Percentiles rank a stretch among this genome's conserved stretches.
Conservation (phyloP, 2,797 vertebrate genomes). For the Sebastes minor region DNA sequence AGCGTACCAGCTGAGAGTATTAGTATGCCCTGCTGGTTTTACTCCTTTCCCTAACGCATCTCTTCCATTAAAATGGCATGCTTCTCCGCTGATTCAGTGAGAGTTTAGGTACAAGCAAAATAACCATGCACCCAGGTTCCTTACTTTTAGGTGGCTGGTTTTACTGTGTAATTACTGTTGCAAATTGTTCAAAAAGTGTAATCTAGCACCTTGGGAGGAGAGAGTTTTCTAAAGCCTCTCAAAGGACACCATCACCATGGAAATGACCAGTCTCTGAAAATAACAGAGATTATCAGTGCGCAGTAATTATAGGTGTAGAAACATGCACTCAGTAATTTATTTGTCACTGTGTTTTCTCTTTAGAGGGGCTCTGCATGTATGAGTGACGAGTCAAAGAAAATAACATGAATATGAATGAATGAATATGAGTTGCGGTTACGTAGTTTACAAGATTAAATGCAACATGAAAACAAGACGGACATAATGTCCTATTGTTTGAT, state of each 20-base stretch:
- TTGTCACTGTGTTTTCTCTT: constrained; percentile 15
- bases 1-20: constrained; percentile 12
- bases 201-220: constrained; percentile 42
- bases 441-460: background rate
- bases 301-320: constrained; percentile 51
- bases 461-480: background rate
- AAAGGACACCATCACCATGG: constrained; percentile 64
- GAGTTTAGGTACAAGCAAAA: background rate
- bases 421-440: background rate
- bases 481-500: background rate
- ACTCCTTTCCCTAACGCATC: background rate
- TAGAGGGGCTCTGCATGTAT: background rate
- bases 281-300: constrained; percentile 36
- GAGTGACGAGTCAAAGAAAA: background rate
- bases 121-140: background rate
- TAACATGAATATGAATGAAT: background rate
- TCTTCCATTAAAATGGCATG: background rate
- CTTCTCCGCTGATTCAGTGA: background rate
- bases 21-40: background rate
- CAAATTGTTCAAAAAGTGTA: constrained; percentile 29
- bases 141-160: background rate
- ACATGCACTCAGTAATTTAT: constrained; percentile 38
- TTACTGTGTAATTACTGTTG: constrained; percentile 26
- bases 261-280: constrained; percentile 62
- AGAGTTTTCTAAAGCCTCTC: constrained; percentile 33